Evolutionary conservation across 2,888 invertebrate species (phyloP), one percentile per base, ranked within the genome.

Genomic region (Entomobrya multifasciata): DNA sequence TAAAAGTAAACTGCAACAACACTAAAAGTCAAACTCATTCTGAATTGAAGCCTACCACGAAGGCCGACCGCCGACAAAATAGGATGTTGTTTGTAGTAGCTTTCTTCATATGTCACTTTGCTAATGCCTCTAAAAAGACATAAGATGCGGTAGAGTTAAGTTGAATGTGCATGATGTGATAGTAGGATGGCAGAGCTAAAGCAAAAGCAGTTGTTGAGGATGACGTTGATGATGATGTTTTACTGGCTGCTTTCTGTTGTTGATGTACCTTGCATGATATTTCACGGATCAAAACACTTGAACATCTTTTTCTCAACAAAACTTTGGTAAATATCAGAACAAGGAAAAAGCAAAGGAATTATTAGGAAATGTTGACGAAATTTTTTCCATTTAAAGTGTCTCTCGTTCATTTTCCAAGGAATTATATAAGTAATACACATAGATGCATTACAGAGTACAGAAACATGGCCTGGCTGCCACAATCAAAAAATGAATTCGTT

Each of bases 281-380:
- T 79, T 79, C 79, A 79, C 79, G 79, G 79, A 79, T 79, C 79
- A 79, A 79, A 79, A 65, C 65, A 79, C 79, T 79, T 79, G 79
- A 79, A 47, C 65, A 79, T 79, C 65, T 65, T 65, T 67, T 49
- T 62, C 30, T 60, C 25, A 15, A 74, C 52, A 65, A 62, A 78
- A 25, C 47, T 60, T 13, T 60, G 20, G 77, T 36, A 60, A 62
- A 78, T 41, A 67, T 67, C 36, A 57, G n/a, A n/a, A n/a, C 22
- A 67, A 41, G 67, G 65, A 67, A 79, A 62, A 22, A 20, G 65
- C n/a, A n/a, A n/a, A 79, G 70, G 62, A 55, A 36, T 17, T 52
- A 36, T 52, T n/a, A 36, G 20, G 70, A 67, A 55, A 65, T 52
- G 70, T 55, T 80, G 70, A 70, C 55, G 67, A 70, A 20, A 78